These are phyloP conservation scores for Parnassius apollo DNA, from an alignment of 2,888 invertebrate genomes.

Conservation along the genomic window DNA sequence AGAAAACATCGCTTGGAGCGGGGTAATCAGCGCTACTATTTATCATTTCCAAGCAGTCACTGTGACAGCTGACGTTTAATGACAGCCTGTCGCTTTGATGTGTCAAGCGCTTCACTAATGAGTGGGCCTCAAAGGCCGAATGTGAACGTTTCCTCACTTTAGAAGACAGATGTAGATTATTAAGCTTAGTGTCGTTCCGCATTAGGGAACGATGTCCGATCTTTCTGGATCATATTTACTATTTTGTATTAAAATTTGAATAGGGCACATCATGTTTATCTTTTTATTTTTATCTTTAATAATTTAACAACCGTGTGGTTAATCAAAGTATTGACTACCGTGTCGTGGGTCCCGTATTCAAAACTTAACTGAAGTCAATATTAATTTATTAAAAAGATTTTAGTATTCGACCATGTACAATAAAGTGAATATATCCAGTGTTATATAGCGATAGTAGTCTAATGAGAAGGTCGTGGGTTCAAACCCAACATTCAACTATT, in stretches of 20 bases:
- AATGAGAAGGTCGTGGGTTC: too few species aligned
- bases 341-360: too few species aligned
- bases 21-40: slow-evolving; percentile 64
- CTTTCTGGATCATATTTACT: background rate
- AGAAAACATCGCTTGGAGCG: slow-evolving; percentile 31
- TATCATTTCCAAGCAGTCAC: slow-evolving; percentile 57
- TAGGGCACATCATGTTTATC: background rate
- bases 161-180: slow-evolving; percentile 32
- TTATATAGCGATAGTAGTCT: too few species aligned
- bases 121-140: slow-evolving; percentile 41
- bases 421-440: too few species aligned
- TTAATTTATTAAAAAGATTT: too few species aligned
- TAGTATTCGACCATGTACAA: too few species aligned
- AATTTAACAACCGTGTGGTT: too few species aligned
- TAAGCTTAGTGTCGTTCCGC: slow-evolving; percentile 16
- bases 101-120: slow-evolving; percentile 61
- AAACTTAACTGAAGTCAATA: too few species aligned
- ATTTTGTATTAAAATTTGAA: background rate
- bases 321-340: too few species aligned
- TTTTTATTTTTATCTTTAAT: too few species aligned
- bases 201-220: slow-evolving; percentile 5
- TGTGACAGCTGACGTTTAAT: slow-evolving; percentile 53
- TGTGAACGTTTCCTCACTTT: slow-evolving; percentile 30
- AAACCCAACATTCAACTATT: too few species aligned
- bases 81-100: slow-evolving; percentile 61